Evolutionary conservation across 2,113 vertebrate genomes (phyloP).

Genomic region (Ophthalmolycus amberensis): DNA sequence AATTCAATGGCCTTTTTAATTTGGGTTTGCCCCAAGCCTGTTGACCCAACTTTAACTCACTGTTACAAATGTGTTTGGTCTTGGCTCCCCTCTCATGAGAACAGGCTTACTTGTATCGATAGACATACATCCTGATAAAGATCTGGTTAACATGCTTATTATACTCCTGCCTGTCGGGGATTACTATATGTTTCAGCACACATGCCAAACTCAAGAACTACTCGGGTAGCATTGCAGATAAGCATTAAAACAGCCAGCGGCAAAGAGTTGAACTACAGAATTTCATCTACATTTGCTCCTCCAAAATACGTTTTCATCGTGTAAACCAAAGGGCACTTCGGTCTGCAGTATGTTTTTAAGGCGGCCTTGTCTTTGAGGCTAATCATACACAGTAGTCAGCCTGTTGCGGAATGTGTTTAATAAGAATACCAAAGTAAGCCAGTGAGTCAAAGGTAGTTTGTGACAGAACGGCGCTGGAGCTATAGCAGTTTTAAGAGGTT

Average conservation of each 20-base stretch:
- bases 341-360: conserved; percentile 18
- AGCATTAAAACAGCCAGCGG: not conserved
- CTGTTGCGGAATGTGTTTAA: conserved; percentile 67
- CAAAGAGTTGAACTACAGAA: not conserved
- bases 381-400: conserved; percentile 47
- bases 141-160: conserved; percentile 15
- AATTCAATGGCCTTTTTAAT: conserved; percentile 59
- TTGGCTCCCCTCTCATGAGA: conserved; percentile 20
- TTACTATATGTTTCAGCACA: not conserved
- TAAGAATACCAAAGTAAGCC: conserved; percentile 66
- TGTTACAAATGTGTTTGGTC: conserved; percentile 34
- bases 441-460: conserved; percentile 59
- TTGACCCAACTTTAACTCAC: conserved; percentile 37
- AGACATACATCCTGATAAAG: conserved; percentile 40
- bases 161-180: not conserved
- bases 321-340: conserved; percentile 41
- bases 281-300: not conserved
- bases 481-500: conserved; percentile 23
- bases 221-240: not conserved
- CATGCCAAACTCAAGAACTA: not conserved
- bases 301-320: conserved; percentile 26
- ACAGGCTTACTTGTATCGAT: conserved; percentile 35
- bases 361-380: conserved; percentile 53
- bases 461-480: conserved; percentile 28
- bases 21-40: conserved; percentile 28